Evolutionary conservation across 2,113 vertebrate species (phyloP), one percentile per base, ranked within the genome.

Genomic region (Cephalopterus ornatus): DNA sequence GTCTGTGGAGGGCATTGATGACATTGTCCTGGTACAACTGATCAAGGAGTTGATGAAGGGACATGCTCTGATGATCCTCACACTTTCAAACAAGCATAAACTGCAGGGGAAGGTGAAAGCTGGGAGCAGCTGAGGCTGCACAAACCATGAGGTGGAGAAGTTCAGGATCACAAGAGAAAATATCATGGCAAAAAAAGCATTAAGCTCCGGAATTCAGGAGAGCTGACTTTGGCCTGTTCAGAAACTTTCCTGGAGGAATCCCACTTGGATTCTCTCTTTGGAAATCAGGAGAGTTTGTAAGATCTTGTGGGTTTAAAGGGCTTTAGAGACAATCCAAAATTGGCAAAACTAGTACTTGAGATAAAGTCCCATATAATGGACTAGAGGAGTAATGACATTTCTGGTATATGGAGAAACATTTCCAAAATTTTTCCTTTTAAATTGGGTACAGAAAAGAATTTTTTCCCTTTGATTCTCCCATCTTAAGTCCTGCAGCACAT

Each of bases 271-370:
- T 70, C 1, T 58, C 9, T 22, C 28, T 67, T 65, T 73, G n/a
- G 28, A 79, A 86, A 87, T 14, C 26, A 62, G 72, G 35, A 78
- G 19, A 41, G 4, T 37, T 78, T 52, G 21, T 37, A 63, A 68
- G n/a, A 66, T 7, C 19, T 16, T 41, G 5, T 59, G 7, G 4
- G 5, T 84, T 91, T 84, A 68, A 89, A 85, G 11, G 9, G 15
- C 63, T 84, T 72, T 19, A 59, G 47, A 86, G 39, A 47, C 26
- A 86, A 49, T 37, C 5, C 24, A 30, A 76, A 93, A 70, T 5
- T 71, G 20, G 21, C 35, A 58, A 84, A 92, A 67, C 0, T 2
- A 8, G 22, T 27, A 56, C 13, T 47, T 0, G 0, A 55, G 30
- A 42, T 73, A 17, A 61, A 85, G 6, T 58, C 16, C 12, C 6